Evolutionary conservation across 2,113 vertebrate species (phyloP).

Genomic region (Ahaetulla prasina): DNA sequence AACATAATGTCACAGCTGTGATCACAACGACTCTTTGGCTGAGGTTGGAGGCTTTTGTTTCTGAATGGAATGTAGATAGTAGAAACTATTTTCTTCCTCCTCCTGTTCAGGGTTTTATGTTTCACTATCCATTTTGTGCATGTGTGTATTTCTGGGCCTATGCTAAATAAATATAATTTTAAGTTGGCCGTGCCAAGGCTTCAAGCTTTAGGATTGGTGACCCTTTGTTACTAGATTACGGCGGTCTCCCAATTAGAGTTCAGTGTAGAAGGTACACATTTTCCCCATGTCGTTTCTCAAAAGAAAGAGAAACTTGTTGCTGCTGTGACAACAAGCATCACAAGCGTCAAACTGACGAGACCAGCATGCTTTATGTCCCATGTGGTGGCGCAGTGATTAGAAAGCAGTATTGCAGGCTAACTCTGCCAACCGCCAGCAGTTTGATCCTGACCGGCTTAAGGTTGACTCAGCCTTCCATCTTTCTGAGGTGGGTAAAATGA

Average conservation of each 20-base stretch:
- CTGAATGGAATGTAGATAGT: slow-evolving; percentile 59
- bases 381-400: neutral
- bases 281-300: neutral
- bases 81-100: slow-evolving; percentile 60
- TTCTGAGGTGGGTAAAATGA: neutral
- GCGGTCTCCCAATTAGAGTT: neutral
- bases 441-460: neutral
- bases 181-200: neutral
- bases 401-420: neutral
- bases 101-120: slow-evolving; percentile 59
- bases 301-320: neutral
- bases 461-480: neutral
- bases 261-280: neutral
- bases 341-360: slow-evolving; percentile 8
- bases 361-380: neutral
- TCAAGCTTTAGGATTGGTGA: neutral
- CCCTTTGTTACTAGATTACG: neutral
- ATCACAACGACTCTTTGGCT: slow-evolving; percentile 33
- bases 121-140: slow-evolving; percentile 40
- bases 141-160: neutral
- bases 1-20: slow-evolving; percentile 61
- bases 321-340: no score
- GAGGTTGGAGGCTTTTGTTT: slow-evolving; percentile 49
- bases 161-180: neutral
- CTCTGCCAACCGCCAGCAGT: neutral